Evolutionary conservation across 2,797 vertebrate genomes (phyloP).

Genomic region (Etheostoma nigrum): DNA sequence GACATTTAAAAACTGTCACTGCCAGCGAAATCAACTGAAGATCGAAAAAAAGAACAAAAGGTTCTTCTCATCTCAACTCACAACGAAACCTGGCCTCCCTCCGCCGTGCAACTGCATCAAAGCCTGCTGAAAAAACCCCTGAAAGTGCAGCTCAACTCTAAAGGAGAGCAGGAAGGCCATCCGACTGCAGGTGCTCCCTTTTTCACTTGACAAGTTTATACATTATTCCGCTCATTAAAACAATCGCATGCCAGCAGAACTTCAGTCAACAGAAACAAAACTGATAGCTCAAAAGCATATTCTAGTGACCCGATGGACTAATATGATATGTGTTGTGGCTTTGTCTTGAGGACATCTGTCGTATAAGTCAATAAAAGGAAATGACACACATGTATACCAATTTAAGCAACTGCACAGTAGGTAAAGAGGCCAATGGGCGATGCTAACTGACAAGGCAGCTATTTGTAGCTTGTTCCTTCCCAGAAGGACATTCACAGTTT

Average conservation of each 20-base stretch:
- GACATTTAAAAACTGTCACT: constrained; percentile 39
- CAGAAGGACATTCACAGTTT: background rate
- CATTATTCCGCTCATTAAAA: constrained; percentile 95
- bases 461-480: too few relatives aligned
- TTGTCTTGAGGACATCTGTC: background rate
- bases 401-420: background rate
- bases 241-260: constrained; percentile 82
- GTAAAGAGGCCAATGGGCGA: background rate
- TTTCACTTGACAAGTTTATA: constrained; percentile 92
- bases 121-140: constrained; percentile 58
- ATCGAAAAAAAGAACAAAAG: constrained; percentile 65
- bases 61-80: constrained; percentile 56
- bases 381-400: background rate
- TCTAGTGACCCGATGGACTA: constrained; percentile 19
- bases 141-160: constrained; percentile 68
- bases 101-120: constrained; percentile 69
- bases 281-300: constrained; percentile 26
- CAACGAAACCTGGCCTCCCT: constrained; percentile 65
- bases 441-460: background rate
- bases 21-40: constrained; percentile 38
- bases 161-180: constrained; percentile 84
- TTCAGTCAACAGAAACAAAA: constrained; percentile 65
- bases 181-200: constrained; percentile 88
- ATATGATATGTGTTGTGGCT: background rate
- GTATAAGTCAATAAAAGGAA: constrained; percentile 14